Evolutionary conservation across 2,113 vertebrate genomes (phyloP).

Genomic region (Chamaea fasciata): DNA sequence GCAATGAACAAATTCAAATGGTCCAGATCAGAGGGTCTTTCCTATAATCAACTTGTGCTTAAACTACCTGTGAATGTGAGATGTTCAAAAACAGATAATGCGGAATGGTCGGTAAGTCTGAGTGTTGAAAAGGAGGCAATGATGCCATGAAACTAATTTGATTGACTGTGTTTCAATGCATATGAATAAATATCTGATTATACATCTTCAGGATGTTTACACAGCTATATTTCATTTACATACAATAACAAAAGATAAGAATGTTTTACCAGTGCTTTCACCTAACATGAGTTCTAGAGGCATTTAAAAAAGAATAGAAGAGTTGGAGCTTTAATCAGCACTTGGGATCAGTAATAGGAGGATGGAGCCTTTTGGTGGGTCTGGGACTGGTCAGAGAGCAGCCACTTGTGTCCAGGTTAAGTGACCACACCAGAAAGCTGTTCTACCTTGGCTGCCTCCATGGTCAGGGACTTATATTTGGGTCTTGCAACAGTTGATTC

Average conservation of each 20-base stretch:
- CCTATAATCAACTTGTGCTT: conserved; percentile 82
- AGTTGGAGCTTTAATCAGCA: not conserved
- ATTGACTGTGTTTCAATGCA: not conserved
- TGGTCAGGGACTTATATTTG: not conserved
- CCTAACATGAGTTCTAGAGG: not conserved
- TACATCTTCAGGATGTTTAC: not conserved
- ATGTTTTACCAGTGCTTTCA: not conserved
- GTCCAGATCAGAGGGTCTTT: conserved; percentile 77
- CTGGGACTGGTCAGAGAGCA: not conserved
- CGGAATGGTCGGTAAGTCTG: conserved; percentile 83
- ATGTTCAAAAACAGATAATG: conserved; percentile 82
- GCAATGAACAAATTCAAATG: conserved; percentile 89
- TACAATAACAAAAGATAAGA: not conserved
- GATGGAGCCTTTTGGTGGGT: not conserved
- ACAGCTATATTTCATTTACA: not conserved
- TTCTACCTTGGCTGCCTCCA: not conserved
- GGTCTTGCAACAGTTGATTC: not conserved
- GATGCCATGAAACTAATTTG: not conserved
- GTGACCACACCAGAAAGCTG: not conserved
- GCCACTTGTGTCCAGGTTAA: not conserved
- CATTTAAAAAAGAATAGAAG: not conserved
- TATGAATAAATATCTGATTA: not conserved
- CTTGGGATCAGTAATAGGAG: not conserved
- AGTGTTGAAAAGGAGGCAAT: not conserved
- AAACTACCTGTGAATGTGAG: conserved; percentile 81